Conservation (phyloP, 92 coral and sea anemone genomes). For the Zoanthus solanderi region DNA sequence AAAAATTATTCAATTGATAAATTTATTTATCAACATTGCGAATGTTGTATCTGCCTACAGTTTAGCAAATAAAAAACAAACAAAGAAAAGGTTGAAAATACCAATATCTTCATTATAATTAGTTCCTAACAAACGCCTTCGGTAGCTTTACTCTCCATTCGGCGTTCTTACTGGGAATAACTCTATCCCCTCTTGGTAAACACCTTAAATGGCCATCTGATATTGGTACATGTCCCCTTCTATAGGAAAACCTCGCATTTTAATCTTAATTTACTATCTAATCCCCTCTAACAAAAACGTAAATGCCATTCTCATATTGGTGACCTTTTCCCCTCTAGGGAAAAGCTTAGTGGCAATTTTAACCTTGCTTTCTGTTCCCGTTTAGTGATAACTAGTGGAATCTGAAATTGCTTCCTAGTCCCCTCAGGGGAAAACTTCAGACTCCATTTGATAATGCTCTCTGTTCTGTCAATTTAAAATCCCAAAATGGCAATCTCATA, state of each 20-base stretch:
- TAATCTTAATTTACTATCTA: neutral
- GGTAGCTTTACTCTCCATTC: slow-evolving; percentile 5
- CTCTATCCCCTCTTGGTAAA: slow-evolving; percentile 12
- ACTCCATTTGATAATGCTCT: slow-evolving; percentile 3
- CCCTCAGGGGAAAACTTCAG: neutral
- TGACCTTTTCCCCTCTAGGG: too few species aligned
- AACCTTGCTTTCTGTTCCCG: too few species aligned
- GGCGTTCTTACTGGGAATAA: neutral
- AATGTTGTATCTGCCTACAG: neutral
- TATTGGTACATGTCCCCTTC: neutral
- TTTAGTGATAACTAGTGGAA: too few species aligned
- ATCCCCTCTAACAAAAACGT: neutral
- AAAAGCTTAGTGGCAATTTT: neutral
- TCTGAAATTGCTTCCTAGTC: neutral
- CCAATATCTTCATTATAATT: slow-evolving; percentile 16
- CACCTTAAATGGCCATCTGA: slow-evolving; percentile 7
- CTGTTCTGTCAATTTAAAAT: neutral
- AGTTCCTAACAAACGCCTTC: slow-evolving; percentile 16
- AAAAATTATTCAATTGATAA: neutral
- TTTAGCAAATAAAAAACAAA: neutral
- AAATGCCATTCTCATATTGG: neutral
- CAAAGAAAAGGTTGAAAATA: neutral
- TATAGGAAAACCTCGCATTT: neutral
- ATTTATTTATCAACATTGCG: neutral
- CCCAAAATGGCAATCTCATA: slow-evolving; percentile 7